These are phyloP conservation scores for Corythaeola cristata DNA, from an alignment of 2,113 vertebrate genomes.

Conservation along the genomic window DNA sequence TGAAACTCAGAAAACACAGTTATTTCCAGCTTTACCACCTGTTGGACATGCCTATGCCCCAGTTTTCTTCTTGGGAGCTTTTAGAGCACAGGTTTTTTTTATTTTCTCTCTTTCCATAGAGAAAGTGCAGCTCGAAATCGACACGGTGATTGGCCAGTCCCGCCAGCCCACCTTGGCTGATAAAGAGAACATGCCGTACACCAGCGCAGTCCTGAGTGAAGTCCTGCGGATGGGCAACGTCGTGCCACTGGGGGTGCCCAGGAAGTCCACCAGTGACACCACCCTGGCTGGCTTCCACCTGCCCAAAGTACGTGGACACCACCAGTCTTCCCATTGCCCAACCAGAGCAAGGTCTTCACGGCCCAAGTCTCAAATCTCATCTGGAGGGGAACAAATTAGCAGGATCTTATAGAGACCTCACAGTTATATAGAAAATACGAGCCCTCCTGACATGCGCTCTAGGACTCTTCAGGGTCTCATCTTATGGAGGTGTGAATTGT, in stretches of 20 bases:
- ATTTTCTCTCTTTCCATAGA: constrained; percentile 20
- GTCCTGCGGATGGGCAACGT: constrained; percentile 84
- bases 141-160: constrained; percentile 70
- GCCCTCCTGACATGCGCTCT: not conserved
- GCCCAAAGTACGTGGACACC: constrained; percentile 74
- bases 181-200: constrained; percentile 80
- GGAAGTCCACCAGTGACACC: constrained; percentile 74
- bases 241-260: constrained; percentile 79
- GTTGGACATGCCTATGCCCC: not conserved
- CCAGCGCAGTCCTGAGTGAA: constrained; percentile 84
- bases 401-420: not conserved
- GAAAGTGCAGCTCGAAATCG: constrained; percentile 79
- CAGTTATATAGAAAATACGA: not conserved
- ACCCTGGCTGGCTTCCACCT: constrained; percentile 78
- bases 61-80: not conserved
- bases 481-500: not conserved
- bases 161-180: constrained; percentile 74
- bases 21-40: not conserved
- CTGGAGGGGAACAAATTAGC: not conserved
- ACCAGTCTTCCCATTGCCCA: not conserved
- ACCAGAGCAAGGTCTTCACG: not conserved
- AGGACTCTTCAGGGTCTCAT: not conserved
- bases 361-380: not conserved
- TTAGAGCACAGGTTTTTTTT: not conserved
- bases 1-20: not conserved